These are phyloP conservation scores for Pedetes capensis DNA, from an alignment of 2,113 vertebrate genomes.

Conservation along the genomic window DNA sequence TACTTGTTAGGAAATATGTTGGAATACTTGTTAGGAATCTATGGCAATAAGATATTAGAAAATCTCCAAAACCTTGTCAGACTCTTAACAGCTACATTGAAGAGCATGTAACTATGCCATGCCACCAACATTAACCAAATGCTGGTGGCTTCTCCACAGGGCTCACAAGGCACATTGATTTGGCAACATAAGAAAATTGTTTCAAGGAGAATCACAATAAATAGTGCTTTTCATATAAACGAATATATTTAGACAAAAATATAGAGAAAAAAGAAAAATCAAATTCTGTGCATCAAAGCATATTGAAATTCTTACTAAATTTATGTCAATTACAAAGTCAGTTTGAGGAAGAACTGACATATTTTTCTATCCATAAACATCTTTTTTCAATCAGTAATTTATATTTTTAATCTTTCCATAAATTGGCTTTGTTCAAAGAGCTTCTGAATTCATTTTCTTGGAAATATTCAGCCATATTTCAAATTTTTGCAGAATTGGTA, in stretches of 20 bases:
- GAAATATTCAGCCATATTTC: neutral
- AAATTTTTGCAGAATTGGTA: neutral
- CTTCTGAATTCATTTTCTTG: neutral
- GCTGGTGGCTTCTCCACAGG: neutral
- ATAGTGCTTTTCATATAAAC: neutral
- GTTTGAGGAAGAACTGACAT: neutral
- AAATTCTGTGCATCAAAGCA: neutral
- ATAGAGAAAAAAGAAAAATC: too few species aligned
- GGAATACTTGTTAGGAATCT: neutral
- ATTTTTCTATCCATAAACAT: neutral
- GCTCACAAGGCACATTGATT: neutral
- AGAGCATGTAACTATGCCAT: neutral
- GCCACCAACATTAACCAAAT: accelerated
- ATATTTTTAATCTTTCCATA: neutral
- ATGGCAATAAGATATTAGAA: neutral
- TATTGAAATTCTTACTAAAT: neutral
- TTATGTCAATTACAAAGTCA: neutral
- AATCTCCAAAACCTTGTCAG: neutral
- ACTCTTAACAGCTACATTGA: neutral
- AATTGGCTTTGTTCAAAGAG: neutral
- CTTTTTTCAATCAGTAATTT: neutral
- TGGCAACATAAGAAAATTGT: neutral
- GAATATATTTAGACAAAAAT: neutral
- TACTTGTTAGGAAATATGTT: neutral
- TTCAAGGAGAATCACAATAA: neutral